Base-by-base conservation (phyloP, 2,888 invertebrate species). In the Pimpla rufipes region DNA sequence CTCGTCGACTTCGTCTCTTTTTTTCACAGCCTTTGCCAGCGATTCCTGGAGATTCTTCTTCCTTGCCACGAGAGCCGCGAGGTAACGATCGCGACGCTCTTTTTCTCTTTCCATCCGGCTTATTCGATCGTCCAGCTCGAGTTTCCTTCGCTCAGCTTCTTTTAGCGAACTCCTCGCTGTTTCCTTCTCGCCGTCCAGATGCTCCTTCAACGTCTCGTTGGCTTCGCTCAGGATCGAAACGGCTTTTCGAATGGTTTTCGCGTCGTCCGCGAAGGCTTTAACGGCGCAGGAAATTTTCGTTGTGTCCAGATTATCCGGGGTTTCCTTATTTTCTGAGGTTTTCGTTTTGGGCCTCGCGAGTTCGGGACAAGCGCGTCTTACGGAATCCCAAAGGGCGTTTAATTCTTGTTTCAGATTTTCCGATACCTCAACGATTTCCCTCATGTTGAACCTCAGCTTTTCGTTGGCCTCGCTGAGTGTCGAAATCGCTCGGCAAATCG, bases 1-100 rank as follows among this genome's bases (percentile, higher is more conserved):
- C 1, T 78, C 70, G 7, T 89, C 86, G 11, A 88, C 79, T 42
- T 87, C 79, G 23, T 86, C 68, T 23, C 86, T 73, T 29, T 80
- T 68, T 21, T 74, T 80, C 50, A 87, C 50, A 1, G 85, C 79
- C 10, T 62, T 21, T 0, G 83, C 73, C 11, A 88, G 18, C 23
- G 87, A 73, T 71, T 79, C 79, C 10, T 85, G 84, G 23, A 89
- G 78, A 7, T 85, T 29, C 64, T 86, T 75, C 4, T 83, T 87
- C 40, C 85, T 85, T 18, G 77, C 59, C 18, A 85, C 68, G 35
- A 85, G 16, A 11, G 35, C 47, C 37, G 57, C 81, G 50, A 71
- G 64, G 50, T 67, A 64, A 0, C 50, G 29, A 50, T 86, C 80
- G 16, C 83, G 85, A 66, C 73, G 68, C 40, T 78, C 55, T 7